Base-by-base conservation (phyloP, 2,113 vertebrate species). In the Pipa parva region DNA sequence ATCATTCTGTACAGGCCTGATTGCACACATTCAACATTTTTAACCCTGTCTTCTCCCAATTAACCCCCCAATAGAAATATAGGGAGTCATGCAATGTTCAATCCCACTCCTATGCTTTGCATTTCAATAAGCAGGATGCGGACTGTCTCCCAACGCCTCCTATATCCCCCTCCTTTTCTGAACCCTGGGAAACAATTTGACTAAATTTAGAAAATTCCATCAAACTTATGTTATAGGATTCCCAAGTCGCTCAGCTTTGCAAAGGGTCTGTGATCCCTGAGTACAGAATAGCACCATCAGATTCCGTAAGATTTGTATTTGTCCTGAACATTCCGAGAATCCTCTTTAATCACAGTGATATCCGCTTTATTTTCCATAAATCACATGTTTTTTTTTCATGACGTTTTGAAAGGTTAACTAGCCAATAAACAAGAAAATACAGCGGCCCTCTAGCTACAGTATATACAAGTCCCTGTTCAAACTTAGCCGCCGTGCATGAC, bases 171-270 rank as follows among this genome's bases (percentile, higher is more conserved):
- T 3, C 27, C 2, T 15, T 48, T 8, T 24, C 28, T 73, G 24
- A 25, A 39, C 46, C 63, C 25, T 61, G 68, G 60, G 68, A 63
- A 49, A 27, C 29, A 39, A 45, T 17, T 15, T 4, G 58, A 17
- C 66, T 70, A 70, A 70, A 70, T 70, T 29, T 70, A 61, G 66
- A 70, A 61, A 70, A 70, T 70, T 70, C 66, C 66, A 45, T 42
- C 3, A 5, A 49, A 25, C 1, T 60, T 68, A 39, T 68, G 39
- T 9, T 39, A 22, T 10, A 42, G 48, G 37, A 70, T 52, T 61
- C 48, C 58, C 66, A 29, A 54, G 13, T 61, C 57, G 10, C 57
- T 33, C 15, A 68, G 33, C 13, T 18, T 42, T 42, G 39, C 17
- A 36, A n/a, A n/a, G 33, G 15, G 39, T 42, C 15, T 42, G 39